Evolutionary conservation across 2,888 invertebrate genomes (phyloP).

Genomic region (Icerya purchasi): DNA sequence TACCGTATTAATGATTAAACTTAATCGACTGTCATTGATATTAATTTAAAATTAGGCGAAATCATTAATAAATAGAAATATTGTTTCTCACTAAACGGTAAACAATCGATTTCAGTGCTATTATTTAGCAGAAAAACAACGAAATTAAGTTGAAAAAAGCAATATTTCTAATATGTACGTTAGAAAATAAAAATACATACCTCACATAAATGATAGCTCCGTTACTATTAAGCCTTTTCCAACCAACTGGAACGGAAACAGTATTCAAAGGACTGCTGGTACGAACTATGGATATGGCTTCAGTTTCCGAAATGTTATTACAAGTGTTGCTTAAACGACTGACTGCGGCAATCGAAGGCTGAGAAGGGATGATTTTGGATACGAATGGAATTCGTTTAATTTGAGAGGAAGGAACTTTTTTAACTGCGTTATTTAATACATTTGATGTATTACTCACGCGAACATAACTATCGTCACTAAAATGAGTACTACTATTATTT

Average conservation of each 20-base stretch:
- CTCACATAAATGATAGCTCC: slow-evolving; percentile 56
- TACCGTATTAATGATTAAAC: too few species aligned
- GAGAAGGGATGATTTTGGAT: neutral
- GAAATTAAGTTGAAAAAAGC: too few species aligned
- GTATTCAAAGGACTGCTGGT: slow-evolving; percentile 10
- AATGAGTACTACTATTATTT: neutral
- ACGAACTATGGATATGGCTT: neutral
- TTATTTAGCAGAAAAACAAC: too few species aligned
- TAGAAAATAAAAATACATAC: slow-evolving; percentile 25
- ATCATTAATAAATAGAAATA: too few species aligned
- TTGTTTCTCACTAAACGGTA: too few species aligned
- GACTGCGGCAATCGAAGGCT: neutral
- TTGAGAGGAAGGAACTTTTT: too few species aligned
- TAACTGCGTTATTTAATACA: neutral
- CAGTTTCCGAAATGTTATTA: neutral
- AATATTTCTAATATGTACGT: too few species aligned
- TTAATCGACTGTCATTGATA: too few species aligned
- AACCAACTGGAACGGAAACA: slow-evolving; percentile 46
- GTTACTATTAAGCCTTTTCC: slow-evolving; percentile 50
- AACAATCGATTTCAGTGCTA: too few species aligned
- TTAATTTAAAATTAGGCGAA: too few species aligned
- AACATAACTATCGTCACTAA: neutral
- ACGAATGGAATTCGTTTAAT: neutral
- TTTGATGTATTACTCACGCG: neutral
- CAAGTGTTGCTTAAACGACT: neutral